phyloP scores from a whole-genome alignment of 2,113 vertebrate genomes.

The Catharus minimus region DNA sequence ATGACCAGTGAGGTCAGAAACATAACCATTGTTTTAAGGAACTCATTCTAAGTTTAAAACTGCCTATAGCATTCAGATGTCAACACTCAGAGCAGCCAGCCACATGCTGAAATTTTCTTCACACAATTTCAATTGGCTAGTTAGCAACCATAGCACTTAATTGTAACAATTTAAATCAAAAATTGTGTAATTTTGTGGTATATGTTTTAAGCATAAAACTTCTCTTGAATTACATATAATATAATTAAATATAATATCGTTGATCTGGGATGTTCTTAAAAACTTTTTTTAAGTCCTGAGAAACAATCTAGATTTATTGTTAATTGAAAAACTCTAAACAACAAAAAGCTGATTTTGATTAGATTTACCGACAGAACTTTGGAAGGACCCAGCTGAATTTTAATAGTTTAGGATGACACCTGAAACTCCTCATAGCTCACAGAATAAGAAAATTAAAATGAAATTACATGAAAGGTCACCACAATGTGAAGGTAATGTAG shows the following conservation, averaged over 20 bases:
- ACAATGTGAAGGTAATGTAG: background rate
- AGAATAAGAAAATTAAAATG: background rate
- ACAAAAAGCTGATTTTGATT: background rate
- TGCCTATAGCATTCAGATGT: background rate
- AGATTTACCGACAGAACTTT: background rate
- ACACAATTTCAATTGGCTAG: conserved; percentile 22
- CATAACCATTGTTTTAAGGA: background rate
- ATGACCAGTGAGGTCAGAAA: background rate
- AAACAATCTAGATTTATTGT: background rate
- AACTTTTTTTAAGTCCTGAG: conserved; percentile 1
- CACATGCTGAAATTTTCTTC: conserved; percentile 37
- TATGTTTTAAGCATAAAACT: background rate
- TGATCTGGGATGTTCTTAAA: conserved; percentile 3
- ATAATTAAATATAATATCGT: background rate
- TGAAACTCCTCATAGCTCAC: background rate
- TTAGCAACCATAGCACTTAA: background rate
- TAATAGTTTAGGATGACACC: background rate
- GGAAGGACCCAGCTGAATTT: background rate
- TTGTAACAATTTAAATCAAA: background rate
- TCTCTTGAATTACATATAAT: background rate
- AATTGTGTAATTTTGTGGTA: background rate
- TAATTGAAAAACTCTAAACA: background rate
- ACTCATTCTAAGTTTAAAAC: background rate
- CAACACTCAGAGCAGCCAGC: background rate
- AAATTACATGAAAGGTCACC: background rate